Base-by-base conservation (phyloP, 2,888 invertebrate species). In the Nomada ferruginata region DNA sequence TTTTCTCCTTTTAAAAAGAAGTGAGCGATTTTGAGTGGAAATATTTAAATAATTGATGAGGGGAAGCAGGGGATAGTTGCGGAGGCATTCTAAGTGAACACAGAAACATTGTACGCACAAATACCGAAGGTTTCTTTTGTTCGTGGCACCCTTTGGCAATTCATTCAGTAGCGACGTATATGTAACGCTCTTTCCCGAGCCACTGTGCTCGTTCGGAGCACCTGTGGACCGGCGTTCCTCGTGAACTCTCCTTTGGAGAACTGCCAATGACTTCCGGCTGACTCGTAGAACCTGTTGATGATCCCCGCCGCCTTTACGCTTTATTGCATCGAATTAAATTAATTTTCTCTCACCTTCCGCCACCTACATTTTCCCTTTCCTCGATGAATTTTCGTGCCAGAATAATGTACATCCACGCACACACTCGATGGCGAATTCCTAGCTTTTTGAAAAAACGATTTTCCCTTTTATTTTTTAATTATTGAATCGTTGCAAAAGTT, bases 231-330 rank as follows among this genome's bases (percentile, higher is more conserved):
- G 55, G 15, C 79, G 66, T 73, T 64, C 72, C 70, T 76, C 77
- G 74, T 26, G 70, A 79, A 84, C 80, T 85, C 83, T 79, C 73
- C 83, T 85, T 89, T 91, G 91, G 91, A 91, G 85, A 83, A 75
- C 77, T 90, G 91, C 91, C 91, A 91, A 90, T 90, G 90, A 91
- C 89, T 87, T 78, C 82, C 89, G 86, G 84, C 90, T 87, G 87
- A 88, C 87, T 87, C 81, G 85, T 82, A 87, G 82, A 83, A 90
- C 90, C 90, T 90, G 90, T 90, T 90, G 90, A 90, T 90, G 90
- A 90, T 84, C 84, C 81, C 68, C 78, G 77, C 60, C 74, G 78
- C 83, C 55, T 73, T 55, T 79, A 73, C 79, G 75, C 74, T 84
- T 85, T 81, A 82, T 86, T 20, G 20, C 15, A 26, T 72, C 20